Base-by-base conservation (phyloP, 2,888 invertebrate genomes). In the Leptopilina drosophilae region DNA sequence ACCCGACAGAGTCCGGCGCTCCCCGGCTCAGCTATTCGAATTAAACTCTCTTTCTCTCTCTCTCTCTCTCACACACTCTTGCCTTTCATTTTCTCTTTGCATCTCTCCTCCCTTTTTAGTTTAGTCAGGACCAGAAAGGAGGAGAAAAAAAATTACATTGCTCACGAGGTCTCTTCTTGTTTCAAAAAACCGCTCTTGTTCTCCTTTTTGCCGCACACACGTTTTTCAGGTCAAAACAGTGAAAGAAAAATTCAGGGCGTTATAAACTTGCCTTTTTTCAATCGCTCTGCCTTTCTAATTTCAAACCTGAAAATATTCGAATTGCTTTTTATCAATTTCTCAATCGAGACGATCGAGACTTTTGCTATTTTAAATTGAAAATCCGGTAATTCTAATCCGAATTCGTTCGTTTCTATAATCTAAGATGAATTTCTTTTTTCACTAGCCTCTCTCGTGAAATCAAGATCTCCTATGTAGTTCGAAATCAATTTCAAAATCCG, bases 1-100 rank as follows among this genome's bases (percentile, higher is more conserved):
- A 91, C 90, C 80, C 84, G 85, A 86, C 85, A 82, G 82, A 87
- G 87, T 82, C 85, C 87, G 82, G 80, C 82, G 83, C 82, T 81
- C 83, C 82, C 81, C 80, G 78, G 81, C 77, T 81, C 83, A 77
- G 79, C 78, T 65, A 59, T 77, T 77, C 80, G 83, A 82, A 82
- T 82, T 79, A 80, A 84, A 84, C 78, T 81, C 83, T 83, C 81
- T 82, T 81, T 73, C 80, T 77, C 78, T 62, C 78, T 77, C 64
- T 77, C 64, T 76, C 77, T 69, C 42, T 64, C 46, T 77, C 64
- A 6, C 15, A 49, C 42, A 67, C 49, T 73, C 14, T 33, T 9
- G 40, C 64, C 33, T 33, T 33, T 33, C 33, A 40, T 33, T 78
- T 69, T 56, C 66, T 76, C 64, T 53, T 78, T 64, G 33, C 53